A percentile compares a stretch with the other conserved stretches of the same genome.
Conservation (phyloP, 2,113 vertebrate genomes). For the Pseudois nayaur region DNA sequence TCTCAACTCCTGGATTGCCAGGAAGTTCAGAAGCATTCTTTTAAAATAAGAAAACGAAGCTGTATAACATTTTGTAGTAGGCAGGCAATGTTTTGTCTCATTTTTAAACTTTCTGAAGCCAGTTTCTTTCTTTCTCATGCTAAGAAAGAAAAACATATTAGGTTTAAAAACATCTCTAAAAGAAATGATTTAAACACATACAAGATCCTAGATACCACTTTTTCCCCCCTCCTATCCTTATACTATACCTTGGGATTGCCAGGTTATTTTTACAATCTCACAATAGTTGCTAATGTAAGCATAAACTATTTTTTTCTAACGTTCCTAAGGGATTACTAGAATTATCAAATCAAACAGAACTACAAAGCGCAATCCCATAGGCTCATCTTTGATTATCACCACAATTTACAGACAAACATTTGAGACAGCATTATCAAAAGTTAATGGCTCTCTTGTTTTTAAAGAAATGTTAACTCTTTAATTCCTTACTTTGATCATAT, state of each 20-base stretch:
- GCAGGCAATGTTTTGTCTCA: not conserved
- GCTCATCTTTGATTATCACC: slow-evolving; percentile 51
- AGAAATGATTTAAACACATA: not conserved
- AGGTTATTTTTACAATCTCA: slow-evolving; percentile 36
- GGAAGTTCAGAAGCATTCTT: not conserved
- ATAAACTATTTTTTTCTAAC: slow-evolving; percentile 4
- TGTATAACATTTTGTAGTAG: not conserved
- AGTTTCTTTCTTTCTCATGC: not conserved
- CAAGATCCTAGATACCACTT: not conserved
- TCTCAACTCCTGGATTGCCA: not conserved
- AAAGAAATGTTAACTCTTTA: slow-evolving; percentile 43
- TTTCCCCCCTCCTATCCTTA: not conserved
- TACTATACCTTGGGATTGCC: not conserved
- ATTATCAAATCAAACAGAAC: slow-evolving; percentile 55
- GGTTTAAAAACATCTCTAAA: not conserved
- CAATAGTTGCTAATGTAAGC: slow-evolving; percentile 28
- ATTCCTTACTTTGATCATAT: not conserved
- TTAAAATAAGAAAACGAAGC: rapidly evolving
- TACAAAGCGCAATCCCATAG: slow-evolving; percentile 2
- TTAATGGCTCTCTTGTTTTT: not conserved
- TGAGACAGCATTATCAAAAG: slow-evolving; percentile 25
- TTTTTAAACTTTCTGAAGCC: not conserved
- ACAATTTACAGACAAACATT: slow-evolving; percentile 55
- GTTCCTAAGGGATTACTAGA: not conserved
- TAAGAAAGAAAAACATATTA: not conserved